phyloP scores from a whole-genome alignment of 2,888 invertebrate genomes.

The Diadromus collaris region DNA sequence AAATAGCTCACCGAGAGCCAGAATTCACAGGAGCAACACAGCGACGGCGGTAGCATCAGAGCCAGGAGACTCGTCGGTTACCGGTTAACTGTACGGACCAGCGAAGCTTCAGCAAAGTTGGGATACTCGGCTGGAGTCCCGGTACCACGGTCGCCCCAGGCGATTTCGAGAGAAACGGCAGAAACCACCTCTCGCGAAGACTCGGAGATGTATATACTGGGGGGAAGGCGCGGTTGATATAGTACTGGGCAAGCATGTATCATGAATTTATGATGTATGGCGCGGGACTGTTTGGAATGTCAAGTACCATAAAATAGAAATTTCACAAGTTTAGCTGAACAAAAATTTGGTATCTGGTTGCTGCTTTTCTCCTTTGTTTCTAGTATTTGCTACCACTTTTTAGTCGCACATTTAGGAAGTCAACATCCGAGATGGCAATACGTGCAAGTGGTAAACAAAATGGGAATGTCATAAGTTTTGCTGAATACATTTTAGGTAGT shows the following conservation, averaged over 20 bases:
- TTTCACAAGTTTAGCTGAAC: neutral
- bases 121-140: constrained; percentile 61
- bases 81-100: constrained; percentile 67
- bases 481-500: neutral
- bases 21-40: neutral
- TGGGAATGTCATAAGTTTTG: neutral
- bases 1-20: constrained; percentile 70
- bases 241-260: neutral
- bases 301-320: neutral
- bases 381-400: neutral
- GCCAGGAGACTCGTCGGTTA: constrained; percentile 60
- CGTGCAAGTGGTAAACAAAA: no score
- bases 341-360: neutral
- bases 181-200: constrained; percentile 60
- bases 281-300: neutral
- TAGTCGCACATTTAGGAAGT: neutral
- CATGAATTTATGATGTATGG: neutral
- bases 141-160: constrained; percentile 67
- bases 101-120: constrained; percentile 70
- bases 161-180: constrained; percentile 65
- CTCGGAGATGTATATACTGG: constrained; percentile 43
- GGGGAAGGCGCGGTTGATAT: neutral
- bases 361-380: neutral
- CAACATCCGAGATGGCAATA: neutral
- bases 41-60: constrained; percentile 49